Base-by-base conservation (phyloP, 2,797 vertebrate genomes). In the Anabacerthia variegaticeps region DNA sequence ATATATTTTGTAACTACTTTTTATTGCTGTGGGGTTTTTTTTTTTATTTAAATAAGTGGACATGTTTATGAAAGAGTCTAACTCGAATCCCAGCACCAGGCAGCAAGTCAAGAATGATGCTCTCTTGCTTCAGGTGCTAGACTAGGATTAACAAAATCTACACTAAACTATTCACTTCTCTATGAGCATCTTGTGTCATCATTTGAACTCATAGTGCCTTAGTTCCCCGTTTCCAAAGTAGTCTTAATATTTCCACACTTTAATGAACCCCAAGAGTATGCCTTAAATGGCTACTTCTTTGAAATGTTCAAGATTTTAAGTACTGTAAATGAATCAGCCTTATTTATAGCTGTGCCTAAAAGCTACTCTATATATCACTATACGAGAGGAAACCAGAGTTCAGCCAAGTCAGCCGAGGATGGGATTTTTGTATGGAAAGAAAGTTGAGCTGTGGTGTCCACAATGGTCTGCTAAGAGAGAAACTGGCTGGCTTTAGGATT, bases 261-360 rank as follows among this genome's bases (percentile, higher is more conserved):
- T 68, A 85, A 27, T 68, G 66, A 48, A 84, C 13, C 62, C 32
- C 55, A 30, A 37, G 58, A 87, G 46, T 19, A 72, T 56, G 48
- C 14, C 34, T 85, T 80, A 89, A 95, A 88, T 63, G 66, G 15
- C 21, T 91, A 1, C 30, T 91, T 87, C 62, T 89, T 89, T 85
- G 62, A 91, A 97, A 89, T 91, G n/a, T 37, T 89, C 66, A 86
- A 76, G 48, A 69, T 86, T 92, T 92, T 69, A 94, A 92, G 52
- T 58, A 63, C 23, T 17, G 37, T 39, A 92, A 92, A 90, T 82
- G 62, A 81, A 91, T 95, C 75, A 75, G 36, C 36, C 73, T 93
- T 93, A 88, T 81, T 92, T 93, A 89, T 41, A 67, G 44, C 62
- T 76, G 49, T 80, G 59, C 34, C 71, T 84, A 88, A 94, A 95